Base-by-base conservation (phyloP, 2,113 vertebrate species). In the Morphnarchus princeps region DNA sequence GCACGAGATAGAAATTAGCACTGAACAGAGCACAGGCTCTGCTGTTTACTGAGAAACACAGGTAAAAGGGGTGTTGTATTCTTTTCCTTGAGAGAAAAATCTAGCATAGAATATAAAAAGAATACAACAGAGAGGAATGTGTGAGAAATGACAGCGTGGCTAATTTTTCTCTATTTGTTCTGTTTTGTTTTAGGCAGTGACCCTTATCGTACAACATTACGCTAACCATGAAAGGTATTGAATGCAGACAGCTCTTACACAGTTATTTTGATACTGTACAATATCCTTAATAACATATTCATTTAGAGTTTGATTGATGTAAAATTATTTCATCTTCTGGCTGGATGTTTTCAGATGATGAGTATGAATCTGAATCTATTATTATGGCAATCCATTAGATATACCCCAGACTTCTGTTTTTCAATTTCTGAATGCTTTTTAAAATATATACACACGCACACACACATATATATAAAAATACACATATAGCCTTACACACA, bases 41-140 rank as follows among this genome's bases (percentile, higher is more conserved):
- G 55, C 63, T 25, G 57, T 40, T 5, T 49, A 8, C 65, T 26
- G 42, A 4, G 25, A 7, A 16, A 14, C 4, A 5, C 49, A 54
- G 63, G 40, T 40, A 7, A 22, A 38, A 61, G 14, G 3, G 2
- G 4, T 6, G 16, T 0, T 6, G 28, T 0, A 0, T 3, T 29
- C 3, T 25, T 31, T 13, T 16, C 20, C 43, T 21, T 10, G 3
- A 3, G 6, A 42, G 49, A 24, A n/a, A 11, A 49, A 16, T 1
- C 18, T 3, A 2, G 24, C 3, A 1, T 8, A 2, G 67, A 57
- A 3, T 59, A 12, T 3, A 13, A 47, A 28, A 28, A 25, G 18
- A 11, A 11, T 3, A 21, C 32, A 22, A 26, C 5, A 31, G 32
- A 13, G 13, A 55, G 43, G n/a, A 5, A 6, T 1, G 36, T 10